These are phyloP conservation scores for Adelphocoris suturalis DNA, from an alignment of 2,888 invertebrate genomes.

Conservation along the genomic window DNA sequence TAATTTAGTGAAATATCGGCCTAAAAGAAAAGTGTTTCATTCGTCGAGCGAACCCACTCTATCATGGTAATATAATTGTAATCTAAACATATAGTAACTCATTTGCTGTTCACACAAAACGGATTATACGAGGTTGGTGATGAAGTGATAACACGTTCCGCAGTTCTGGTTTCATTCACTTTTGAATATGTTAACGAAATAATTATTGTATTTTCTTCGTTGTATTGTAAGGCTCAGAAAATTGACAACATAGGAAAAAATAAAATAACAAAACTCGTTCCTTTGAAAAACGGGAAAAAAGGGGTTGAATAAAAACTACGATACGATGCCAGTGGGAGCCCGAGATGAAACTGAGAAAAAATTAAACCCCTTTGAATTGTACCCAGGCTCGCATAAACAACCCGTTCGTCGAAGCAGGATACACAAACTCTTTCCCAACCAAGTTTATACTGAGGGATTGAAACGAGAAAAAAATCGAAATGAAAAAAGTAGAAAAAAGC, in stretches of 20 bases:
- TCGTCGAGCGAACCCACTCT: too few species aligned
- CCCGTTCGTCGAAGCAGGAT: conserved; percentile 35
- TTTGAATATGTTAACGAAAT: too few species aligned
- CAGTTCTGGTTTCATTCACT: too few species aligned
- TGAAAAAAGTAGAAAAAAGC: not conserved
- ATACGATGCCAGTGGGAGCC: not conserved
- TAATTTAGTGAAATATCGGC: too few species aligned
- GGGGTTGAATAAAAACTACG: not conserved
- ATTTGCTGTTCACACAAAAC: too few species aligned
- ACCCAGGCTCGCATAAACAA: conserved; percentile 39
- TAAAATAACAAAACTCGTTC: conserved; percentile 12
- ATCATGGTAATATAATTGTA: too few species aligned
- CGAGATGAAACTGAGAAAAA: conserved; percentile 49
- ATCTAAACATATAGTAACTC: too few species aligned
- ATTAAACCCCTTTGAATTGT: conserved; percentile 40
- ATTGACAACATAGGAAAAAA: not conserved
- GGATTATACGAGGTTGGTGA: too few species aligned
- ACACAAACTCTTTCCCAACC: conserved; percentile 25
- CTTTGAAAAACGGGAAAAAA: not conserved
- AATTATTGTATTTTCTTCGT: not conserved
- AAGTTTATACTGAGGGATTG: conserved; percentile 28
- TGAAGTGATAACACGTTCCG: too few species aligned
- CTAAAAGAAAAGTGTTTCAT: too few species aligned
- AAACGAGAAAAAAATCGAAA: conserved; percentile 12
- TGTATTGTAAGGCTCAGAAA: not conserved